Conservation (phyloP, 2,113 vertebrate species). For the Larimichthys crocea region DNA sequence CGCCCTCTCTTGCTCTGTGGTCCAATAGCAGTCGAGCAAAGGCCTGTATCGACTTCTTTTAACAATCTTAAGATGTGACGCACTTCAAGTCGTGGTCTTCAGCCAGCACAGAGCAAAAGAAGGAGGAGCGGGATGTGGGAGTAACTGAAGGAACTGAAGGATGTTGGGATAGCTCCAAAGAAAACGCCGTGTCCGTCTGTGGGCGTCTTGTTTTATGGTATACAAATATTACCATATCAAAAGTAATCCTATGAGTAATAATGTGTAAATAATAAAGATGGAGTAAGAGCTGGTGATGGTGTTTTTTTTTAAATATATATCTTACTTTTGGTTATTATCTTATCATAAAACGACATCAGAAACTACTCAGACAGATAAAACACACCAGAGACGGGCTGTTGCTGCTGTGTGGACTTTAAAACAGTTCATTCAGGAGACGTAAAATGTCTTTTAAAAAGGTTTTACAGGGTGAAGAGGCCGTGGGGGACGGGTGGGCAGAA, state of each 20-base stretch:
- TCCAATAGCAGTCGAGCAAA: too few relatives aligned
- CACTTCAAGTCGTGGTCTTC: too few relatives aligned
- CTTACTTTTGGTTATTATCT: constrained; percentile 36
- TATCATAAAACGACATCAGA: constrained; percentile 22
- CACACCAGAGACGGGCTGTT: constrained; percentile 34
- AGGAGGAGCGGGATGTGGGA: too few relatives aligned
- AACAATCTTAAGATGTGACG: too few relatives aligned
- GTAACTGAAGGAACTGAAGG: not conserved
- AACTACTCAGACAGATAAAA: constrained; percentile 30
- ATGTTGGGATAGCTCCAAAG: constrained; percentile 14
- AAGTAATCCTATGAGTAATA: constrained; percentile 57
- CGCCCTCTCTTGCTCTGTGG: too few relatives aligned
- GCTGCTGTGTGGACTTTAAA: constrained; percentile 51
- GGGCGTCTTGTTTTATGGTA: constrained; percentile 5
- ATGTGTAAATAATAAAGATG: constrained; percentile 65
- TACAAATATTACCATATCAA: constrained; percentile 60
- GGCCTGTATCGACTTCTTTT: too few relatives aligned
- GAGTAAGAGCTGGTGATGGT: constrained; percentile 13
- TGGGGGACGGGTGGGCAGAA: not conserved
- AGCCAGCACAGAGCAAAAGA: too few relatives aligned
- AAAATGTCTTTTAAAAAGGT: constrained; percentile 58
- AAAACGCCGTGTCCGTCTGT: not conserved
- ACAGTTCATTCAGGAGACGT: constrained; percentile 57
- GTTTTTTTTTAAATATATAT: not conserved
- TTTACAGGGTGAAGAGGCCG: not conserved